These are phyloP conservation scores for Gallinago stenura DNA, from an alignment of 2,797 vertebrate genomes.

Conservation along the genomic window DNA sequence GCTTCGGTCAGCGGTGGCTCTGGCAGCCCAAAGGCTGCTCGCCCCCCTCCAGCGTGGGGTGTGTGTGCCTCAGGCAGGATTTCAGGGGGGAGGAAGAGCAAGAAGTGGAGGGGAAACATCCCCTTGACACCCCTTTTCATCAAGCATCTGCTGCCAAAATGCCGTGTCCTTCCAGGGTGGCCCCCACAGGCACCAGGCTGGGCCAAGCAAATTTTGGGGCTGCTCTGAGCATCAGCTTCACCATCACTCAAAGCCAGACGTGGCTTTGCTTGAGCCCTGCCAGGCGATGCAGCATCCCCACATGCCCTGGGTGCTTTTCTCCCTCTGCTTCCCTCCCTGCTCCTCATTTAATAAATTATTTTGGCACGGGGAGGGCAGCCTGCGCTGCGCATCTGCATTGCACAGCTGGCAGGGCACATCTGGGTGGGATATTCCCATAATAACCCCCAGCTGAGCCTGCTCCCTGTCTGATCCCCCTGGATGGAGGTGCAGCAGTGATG, in stretches of 20 bases:
- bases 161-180: not conserved
- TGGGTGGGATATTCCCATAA: not conserved
- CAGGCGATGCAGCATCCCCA: not conserved
- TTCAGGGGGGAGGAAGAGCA: not conserved
- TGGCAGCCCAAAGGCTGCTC: not conserved
- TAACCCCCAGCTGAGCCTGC: not conserved
- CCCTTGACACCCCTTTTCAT: not conserved
- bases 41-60: not conserved
- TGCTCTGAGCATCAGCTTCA: too few relatives aligned
- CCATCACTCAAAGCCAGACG: fast-evolving
- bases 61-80: too few relatives aligned
- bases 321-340: not conserved
- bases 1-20: fast-evolving
- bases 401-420: not conserved
- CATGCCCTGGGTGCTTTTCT: fast-evolving
- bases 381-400: not conserved
- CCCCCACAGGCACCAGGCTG: not conserved
- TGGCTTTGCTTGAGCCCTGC: not conserved
- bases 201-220: not conserved
- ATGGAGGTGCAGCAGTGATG: not conserved
- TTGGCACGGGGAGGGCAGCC: not conserved
- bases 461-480: not conserved
- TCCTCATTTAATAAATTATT: fast-evolving
- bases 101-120: too few relatives aligned
- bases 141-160: not conserved